phyloP scores from a whole-genome alignment of 2,888 invertebrate species.

The Lasioglossum villosulum region DNA sequence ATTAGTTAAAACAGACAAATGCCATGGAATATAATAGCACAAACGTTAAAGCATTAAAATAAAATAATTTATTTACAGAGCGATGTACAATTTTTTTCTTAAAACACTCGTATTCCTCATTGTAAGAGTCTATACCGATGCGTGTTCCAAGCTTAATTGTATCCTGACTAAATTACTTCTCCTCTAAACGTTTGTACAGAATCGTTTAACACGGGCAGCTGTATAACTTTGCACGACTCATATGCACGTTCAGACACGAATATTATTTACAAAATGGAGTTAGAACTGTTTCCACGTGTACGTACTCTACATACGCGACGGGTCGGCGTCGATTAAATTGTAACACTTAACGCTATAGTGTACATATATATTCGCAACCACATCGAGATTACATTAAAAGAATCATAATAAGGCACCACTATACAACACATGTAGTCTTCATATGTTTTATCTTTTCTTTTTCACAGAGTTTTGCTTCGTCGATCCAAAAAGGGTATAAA shows the following conservation, averaged over 20 bases:
- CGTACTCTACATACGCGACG: slow-evolving; percentile 17
- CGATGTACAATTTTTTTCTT: slow-evolving; percentile 59
- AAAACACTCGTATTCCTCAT: slow-evolving; percentile 47
- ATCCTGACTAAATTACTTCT: slow-evolving; percentile 42
- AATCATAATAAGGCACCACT: slow-evolving; percentile 58
- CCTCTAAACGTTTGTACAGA: slow-evolving; percentile 59
- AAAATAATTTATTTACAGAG: slow-evolving; percentile 72
- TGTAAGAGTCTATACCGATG: slow-evolving; percentile 38
- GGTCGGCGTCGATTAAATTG: slow-evolving; percentile 38
- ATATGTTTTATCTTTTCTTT: slow-evolving; percentile 20
- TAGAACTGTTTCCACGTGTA: slow-evolving; percentile 23
- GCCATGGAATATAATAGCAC: slow-evolving; percentile 40
- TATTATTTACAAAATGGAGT: slow-evolving; percentile 53
- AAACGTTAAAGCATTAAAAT: slow-evolving; percentile 65
- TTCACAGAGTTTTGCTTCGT: slow-evolving; percentile 12
- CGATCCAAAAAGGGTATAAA: slow-evolving; percentile 50
- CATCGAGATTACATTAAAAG: slow-evolving; percentile 45
- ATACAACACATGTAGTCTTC: slow-evolving; percentile 49
- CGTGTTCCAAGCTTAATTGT: slow-evolving; percentile 48
- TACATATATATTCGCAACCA: slow-evolving; percentile 40
- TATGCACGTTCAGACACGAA: slow-evolving; percentile 33
- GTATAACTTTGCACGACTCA: slow-evolving; percentile 21
- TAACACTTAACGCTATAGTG: slow-evolving; percentile 44
- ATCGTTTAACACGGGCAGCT: slow-evolving; percentile 29
- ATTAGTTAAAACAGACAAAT: not conserved